Percentiles rank a stretch among this genome's conserved stretches.
phyloP scores from a whole-genome alignment of 1,140 invertebrate species.

The Bombus confusus region DNA sequence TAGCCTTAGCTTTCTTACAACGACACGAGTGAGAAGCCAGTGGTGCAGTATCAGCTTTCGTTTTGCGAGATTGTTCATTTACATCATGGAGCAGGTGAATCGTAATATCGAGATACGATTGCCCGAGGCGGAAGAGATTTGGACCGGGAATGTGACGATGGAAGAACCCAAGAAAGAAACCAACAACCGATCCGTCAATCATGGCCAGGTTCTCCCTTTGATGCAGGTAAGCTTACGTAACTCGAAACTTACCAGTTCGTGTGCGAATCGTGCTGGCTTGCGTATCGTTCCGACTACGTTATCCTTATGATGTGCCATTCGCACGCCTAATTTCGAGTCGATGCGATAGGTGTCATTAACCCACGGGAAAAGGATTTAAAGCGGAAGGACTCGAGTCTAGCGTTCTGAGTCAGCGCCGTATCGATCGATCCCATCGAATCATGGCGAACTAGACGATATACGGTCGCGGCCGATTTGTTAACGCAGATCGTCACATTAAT shows the following conservation, averaged over 20 bases:
- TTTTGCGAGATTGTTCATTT: neutral
- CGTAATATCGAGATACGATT: neutral
- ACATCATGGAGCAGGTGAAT: conserved; percentile 40
- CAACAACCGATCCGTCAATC: conserved; percentile 18
- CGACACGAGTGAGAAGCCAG: neutral
- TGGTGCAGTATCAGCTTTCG: neutral
- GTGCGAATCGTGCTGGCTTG: neutral
- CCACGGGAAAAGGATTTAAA: neutral
- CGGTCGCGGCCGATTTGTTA: neutral
- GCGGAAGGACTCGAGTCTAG: neutral
- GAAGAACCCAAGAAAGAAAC: conserved; percentile 1
- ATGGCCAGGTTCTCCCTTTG: conserved; percentile 55
- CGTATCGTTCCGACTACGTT: neutral
- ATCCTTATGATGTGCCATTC: no score
- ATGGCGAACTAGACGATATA: neutral
- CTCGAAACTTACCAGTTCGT: neutral
- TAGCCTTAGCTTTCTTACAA: neutral
- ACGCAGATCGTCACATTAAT: no score
- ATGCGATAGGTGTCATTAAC: conserved; percentile 40
- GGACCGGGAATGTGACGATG: neutral
- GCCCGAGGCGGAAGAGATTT: neutral
- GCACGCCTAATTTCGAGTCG: neutral
- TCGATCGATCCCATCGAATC: conserved; percentile 14
- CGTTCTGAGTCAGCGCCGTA: neutral
- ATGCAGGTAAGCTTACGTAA: conserved; percentile 73